Base-by-base conservation (phyloP, 2,888 invertebrate genomes). In the Amblyteles armatorius region DNA sequence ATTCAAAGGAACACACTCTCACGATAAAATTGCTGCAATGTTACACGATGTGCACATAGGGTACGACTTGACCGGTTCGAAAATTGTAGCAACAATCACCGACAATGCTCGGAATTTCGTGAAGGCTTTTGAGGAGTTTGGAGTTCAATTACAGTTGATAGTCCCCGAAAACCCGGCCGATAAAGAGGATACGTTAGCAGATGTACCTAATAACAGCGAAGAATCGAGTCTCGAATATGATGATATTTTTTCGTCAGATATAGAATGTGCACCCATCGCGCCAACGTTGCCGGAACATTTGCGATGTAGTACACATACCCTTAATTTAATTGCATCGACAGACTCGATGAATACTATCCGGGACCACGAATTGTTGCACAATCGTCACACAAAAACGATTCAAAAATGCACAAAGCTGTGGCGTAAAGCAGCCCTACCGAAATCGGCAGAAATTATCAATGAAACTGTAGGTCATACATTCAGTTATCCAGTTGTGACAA, bases 21-120 rank as follows among this genome's bases (percentile, higher is more conserved):
- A 13, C 3, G 50, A 50, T n/a, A 50, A 50, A 13, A 50, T 50
- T 16, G 74, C 79, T 36, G 55, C 72, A 36, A 80, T 83, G 9
- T 60, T 80, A 44, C 22, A 73, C 33, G 50, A 44, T 44, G 68
- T 83, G 19, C 48, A 80, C 33, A 55, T 13, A 7, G 52, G 48
- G n/a, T 83, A 57, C 52, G 29, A 40, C n/a, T 55, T 83, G 36
- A 65, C 52, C 2, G 2, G 44, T 67, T 60, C 50, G 5, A 79
- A 80, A 33, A 40, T 80, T 40, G 68, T 80, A 29, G 80, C 79
- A 60, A 52, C 63, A 19, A 73, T 71, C 22, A 83, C 79, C 3
- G 83, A 74, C 13, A 83, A 83, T 44, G 73, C 52, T 7, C 50
- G 65, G 7, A 83, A 83, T 44, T 72, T 74, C 55, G 68, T 83